Evolutionary conservation across 2,888 invertebrate species (phyloP).

Genomic region (Drosophila sordidula): DNA sequence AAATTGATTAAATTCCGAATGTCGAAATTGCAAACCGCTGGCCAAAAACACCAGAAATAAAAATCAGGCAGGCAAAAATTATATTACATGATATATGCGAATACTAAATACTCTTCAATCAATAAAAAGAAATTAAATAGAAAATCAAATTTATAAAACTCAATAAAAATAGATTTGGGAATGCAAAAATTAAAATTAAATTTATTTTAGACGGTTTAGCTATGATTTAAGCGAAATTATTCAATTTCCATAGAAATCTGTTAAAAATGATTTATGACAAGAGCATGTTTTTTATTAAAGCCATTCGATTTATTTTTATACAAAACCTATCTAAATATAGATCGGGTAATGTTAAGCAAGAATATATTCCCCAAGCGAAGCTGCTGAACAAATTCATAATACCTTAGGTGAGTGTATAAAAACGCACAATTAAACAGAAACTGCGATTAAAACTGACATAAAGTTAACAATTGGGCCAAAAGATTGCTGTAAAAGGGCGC

Average conservation of each 20-base stretch:
- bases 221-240: too few relatives aligned
- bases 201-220: too few relatives aligned
- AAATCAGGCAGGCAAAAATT: neutral
- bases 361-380: neutral
- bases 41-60: conserved; percentile 2
- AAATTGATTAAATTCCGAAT: conserved; percentile 53
- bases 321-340: too few relatives aligned
- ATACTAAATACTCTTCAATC: neutral
- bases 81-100: neutral
- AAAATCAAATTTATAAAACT: too few relatives aligned
- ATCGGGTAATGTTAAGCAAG: neutral
- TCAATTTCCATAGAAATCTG: too few relatives aligned
- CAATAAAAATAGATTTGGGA: too few relatives aligned
- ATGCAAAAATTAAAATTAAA: too few relatives aligned
- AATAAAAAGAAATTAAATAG: too few relatives aligned
- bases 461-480: conserved; percentile 5
- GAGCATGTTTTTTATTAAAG: too few relatives aligned
- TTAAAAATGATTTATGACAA: too few relatives aligned
- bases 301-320: too few relatives aligned
- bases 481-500: neutral
- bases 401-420: neutral
- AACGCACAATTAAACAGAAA: neutral
- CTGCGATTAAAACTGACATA: neutral
- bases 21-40: conserved; percentile 15
- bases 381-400: neutral